A percentile compares a stretch with the other conserved stretches of the same genome.
phyloP scores from a whole-genome alignment of 2,113 vertebrate genomes.

The Epinephelus fuscoguttatus region DNA sequence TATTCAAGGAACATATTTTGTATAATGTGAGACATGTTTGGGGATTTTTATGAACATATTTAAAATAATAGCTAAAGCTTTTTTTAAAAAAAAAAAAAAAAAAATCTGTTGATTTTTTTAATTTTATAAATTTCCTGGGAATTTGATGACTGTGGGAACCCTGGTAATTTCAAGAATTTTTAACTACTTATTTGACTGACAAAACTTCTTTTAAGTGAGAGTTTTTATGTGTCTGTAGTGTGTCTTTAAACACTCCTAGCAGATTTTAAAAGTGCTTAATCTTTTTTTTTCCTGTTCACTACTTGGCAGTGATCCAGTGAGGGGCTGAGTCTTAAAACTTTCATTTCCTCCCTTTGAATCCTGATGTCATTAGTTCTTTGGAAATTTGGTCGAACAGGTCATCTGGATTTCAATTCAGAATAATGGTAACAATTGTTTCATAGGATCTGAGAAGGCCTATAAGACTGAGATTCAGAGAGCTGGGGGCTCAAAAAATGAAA shows the following conservation, averaged over 20 bases:
- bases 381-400: background rate
- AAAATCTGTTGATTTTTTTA: too few species aligned
- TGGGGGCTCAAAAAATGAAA: constrained; percentile 5
- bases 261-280: constrained; percentile 21
- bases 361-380: background rate
- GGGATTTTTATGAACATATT: too few species aligned
- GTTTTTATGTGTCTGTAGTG: background rate
- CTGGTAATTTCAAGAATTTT: too few species aligned
- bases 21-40: too few species aligned
- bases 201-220: too few species aligned
- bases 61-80: too few species aligned
- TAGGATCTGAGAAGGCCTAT: background rate
- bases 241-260: constrained; percentile 9
- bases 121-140: too few species aligned
- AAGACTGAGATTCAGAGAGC: background rate
- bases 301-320: background rate
- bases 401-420: constrained; percentile 17
- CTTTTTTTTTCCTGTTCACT: background rate
- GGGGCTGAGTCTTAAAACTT: constrained; percentile 25
- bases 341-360: constrained; percentile 1
- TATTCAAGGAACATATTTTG: too few species aligned
- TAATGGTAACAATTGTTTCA: background rate
- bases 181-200: too few species aligned
- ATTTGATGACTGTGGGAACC: too few species aligned
- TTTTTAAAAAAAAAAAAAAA: too few species aligned